Evolutionary conservation across 2,797 vertebrate genomes (phyloP).

Genomic region (Leuciscus waleckii): DNA sequence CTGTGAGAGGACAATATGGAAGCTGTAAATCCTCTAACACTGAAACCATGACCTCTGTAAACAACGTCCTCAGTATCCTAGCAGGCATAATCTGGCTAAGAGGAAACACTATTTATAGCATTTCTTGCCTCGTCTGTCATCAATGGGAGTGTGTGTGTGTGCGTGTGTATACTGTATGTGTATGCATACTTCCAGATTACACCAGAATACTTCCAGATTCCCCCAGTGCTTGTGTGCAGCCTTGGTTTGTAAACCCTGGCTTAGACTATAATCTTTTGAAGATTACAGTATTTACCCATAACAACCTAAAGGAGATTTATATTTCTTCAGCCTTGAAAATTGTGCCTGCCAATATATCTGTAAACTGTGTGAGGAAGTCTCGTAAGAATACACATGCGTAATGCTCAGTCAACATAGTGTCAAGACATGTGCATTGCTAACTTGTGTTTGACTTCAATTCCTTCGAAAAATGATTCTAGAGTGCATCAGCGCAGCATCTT

Average conservation of each 20-base stretch:
- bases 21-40: constrained; percentile 60
- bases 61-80: constrained; percentile 69
- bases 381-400: constrained; percentile 2
- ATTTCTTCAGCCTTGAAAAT: constrained; percentile 59
- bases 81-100: constrained; percentile 74
- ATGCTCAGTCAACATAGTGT: constrained; percentile 6
- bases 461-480: neutral
- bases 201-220: constrained; percentile 60
- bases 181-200: constrained; percentile 4
- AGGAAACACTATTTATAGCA: constrained; percentile 67
- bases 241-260: constrained; percentile 68
- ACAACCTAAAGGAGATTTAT: constrained; percentile 63
- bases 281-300: constrained; percentile 72
- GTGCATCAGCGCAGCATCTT: neutral
- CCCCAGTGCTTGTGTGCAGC: constrained; percentile 56
- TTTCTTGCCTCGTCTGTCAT: constrained; percentile 64
- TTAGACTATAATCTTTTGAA: constrained; percentile 69
- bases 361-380: constrained; percentile 26
- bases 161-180: constrained; percentile 43
- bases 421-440: constrained; percentile 5
- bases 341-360: constrained; percentile 51
- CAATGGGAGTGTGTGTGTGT: constrained; percentile 65
- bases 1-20: constrained; percentile 40
- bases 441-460: neutral
- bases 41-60: constrained; percentile 71